Percentiles rank a stretch among this genome's conserved stretches.
Conservation (phyloP, 1,140 invertebrate genomes). For the Rhyzopertha dominica region DNA sequence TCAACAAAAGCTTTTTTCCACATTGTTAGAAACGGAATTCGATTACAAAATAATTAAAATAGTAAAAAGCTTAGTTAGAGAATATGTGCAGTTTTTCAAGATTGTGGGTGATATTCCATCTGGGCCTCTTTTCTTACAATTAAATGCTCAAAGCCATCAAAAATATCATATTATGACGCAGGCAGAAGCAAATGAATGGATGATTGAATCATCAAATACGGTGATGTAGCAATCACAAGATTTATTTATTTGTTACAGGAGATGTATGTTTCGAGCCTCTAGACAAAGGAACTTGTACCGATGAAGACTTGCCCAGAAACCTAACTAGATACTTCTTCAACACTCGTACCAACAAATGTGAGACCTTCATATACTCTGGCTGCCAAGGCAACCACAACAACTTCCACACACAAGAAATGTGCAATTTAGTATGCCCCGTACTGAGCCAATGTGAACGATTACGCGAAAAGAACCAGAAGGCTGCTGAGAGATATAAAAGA, state of each 20-base stretch:
- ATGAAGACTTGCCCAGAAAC: slow-evolving; percentile 44
- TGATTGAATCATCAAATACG: too few relatives aligned
- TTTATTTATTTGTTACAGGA: slow-evolving; percentile 46
- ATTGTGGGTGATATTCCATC: too few relatives aligned
- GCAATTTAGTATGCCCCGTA: slow-evolving; percentile 76
- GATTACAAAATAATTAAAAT: too few relatives aligned
- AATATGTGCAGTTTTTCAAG: too few relatives aligned
- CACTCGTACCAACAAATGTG: slow-evolving; percentile 67
- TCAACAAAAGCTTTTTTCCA: too few relatives aligned
- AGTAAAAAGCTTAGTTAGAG: too few relatives aligned
- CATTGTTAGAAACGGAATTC: too few relatives aligned
- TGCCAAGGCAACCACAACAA: slow-evolving; percentile 84
- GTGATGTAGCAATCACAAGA: too few relatives aligned
- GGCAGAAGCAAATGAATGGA: too few relatives aligned
- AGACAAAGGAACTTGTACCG: slow-evolving; percentile 55
- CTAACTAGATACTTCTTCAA: slow-evolving; percentile 73
- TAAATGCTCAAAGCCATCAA: too few relatives aligned
- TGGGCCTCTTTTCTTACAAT: too few relatives aligned
- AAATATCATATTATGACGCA: not conserved
- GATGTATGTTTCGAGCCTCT: slow-evolving; percentile 77
- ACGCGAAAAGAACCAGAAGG: slow-evolving; percentile 68
- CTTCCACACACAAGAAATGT: slow-evolving; percentile 78
- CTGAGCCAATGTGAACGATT: slow-evolving; percentile 74
- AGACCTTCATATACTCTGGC: slow-evolving; percentile 64
- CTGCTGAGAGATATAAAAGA: slow-evolving; percentile 62